Conservation (phyloP, 2,113 vertebrate species). For the Bujurquina vittata region DNA sequence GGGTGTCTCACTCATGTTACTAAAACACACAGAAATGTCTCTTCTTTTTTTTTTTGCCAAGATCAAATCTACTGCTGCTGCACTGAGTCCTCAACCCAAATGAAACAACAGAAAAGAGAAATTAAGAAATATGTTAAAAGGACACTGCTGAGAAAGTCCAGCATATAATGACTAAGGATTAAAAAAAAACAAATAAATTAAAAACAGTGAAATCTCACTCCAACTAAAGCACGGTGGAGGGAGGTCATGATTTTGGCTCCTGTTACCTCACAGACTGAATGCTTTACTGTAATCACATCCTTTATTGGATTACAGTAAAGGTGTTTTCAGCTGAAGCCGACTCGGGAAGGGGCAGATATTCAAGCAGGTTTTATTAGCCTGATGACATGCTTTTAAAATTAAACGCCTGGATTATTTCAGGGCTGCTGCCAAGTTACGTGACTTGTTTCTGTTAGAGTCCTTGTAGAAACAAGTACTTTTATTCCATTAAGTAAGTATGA, state of each 20-base stretch:
- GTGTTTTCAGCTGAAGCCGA: neutral
- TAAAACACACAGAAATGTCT: neutral
- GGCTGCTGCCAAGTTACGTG: too few species aligned
- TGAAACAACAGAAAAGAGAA: neutral
- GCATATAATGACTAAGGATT: fast-evolving
- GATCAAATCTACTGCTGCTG: too few species aligned
- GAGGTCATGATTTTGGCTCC: neutral
- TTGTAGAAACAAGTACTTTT: neutral
- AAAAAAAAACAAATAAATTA: neutral
- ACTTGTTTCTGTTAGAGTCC: neutral
- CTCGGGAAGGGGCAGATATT: neutral
- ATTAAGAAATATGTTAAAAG: neutral
- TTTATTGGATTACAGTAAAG: too few species aligned
- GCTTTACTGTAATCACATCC: too few species aligned
- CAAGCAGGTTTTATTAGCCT: neutral
- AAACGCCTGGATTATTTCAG: neutral
- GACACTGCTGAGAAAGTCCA: too few species aligned
- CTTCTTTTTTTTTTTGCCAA: too few species aligned
- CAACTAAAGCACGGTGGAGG: neutral
- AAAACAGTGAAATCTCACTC: too few species aligned
- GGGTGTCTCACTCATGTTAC: neutral
- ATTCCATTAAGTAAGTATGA: neutral
- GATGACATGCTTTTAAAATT: neutral
- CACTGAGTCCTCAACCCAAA: too few species aligned
- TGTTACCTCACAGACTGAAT: too few species aligned